Evolutionary conservation across 2,113 vertebrate species (phyloP), one percentile per base, ranked within the genome.

Genomic region (Myiozetetes cayanensis): DNA sequence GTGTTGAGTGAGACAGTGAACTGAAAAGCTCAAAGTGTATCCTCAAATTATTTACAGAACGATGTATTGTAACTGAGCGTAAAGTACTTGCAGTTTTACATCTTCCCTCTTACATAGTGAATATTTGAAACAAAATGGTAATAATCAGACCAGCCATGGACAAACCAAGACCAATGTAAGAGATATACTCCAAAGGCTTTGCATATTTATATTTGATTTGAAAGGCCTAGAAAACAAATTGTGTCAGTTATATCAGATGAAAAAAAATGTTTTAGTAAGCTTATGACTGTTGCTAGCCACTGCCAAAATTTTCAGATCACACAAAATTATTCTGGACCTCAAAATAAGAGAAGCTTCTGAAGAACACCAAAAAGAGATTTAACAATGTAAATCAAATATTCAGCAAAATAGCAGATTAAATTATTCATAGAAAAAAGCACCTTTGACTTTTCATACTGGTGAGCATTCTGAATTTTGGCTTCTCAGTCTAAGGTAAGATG

Each of bases 121-220:
- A 28, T 87, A 97, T 85, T 86, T 97, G 96, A 96, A 98, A 97
- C 39, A 94, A 66, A 90, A 97, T 96, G 4, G 86, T 97, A 53
- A 96, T 82, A 82, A 39, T 28, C 81, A 97, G 81, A 70, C 88
- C 95, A 85, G 46, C 62, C 47, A 96, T 67, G 31, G 97, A 98
- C 24, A 97, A 59, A 24, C 87, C 94, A 91, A 97, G 84, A 66
- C 89, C 96, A 85, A 81, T 3, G 5, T 35, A 85, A 70, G 96
- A 97, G 30, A 97, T 30, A 44, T 8, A 25, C 10, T 96, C 47
- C 74, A 98, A 85, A 81, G 96, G 80, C 25, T 93, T 53, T 5
- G 65, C 82, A 31, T 97, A 97, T 27, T 92, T 75, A 28, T 97
- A 94, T 35, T 94, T 82, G 33, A 79, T 92, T 91, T 66, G 85